Evolutionary conservation across 2,888 invertebrate species (phyloP), one percentile per base, ranked within the genome.

Genomic region (Tetheella fluctuosa): DNA sequence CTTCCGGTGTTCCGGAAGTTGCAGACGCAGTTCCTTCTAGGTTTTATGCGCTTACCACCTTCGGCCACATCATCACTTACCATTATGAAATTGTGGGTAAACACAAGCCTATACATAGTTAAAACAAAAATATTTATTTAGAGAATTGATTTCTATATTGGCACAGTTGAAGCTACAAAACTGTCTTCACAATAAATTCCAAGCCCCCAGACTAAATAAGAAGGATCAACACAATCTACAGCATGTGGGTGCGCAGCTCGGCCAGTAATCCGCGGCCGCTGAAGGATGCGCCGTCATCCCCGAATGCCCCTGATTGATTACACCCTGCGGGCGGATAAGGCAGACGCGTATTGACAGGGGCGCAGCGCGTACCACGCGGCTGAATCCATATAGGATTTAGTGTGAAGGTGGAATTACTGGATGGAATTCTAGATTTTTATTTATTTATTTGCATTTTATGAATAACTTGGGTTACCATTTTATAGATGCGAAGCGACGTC

Each of bases 221-320:
- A 7, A 48, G 20, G 48, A 48, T 48, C 48, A 48, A 48, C 48
- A 48, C 20, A 20, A 20, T 48, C 8, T 48, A 48, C 48, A 48
- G 48, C 17, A 48, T 48, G 48, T 48, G 48, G 48, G 48, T 8
- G 20, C 48, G 48, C 3, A 17, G 42, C 42, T 15, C 12, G n/a
- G 13, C 5, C 34, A 15, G 55, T 34, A 20, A 17, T 34, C 23
- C 23, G 20, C 25, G 28, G 8, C 17, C 54, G n/a, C 28, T 6
- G 34, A 20, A 34, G 20, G 55, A 55, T 34, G 13, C 17, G 54
- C 37, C 55, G 25, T 25, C 30, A 30, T 57, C 64, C 65, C 61
- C 70, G 72, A 75, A 73, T 70, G 73, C 64, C 54, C 23, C 77
- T 80, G 83, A 81, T 81, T 81, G 83, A 83, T 83, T 78, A 73